These are phyloP conservation scores for Chloroceryle amazona DNA, from an alignment of 2,797 vertebrate genomes.

Conservation along the genomic window DNA sequence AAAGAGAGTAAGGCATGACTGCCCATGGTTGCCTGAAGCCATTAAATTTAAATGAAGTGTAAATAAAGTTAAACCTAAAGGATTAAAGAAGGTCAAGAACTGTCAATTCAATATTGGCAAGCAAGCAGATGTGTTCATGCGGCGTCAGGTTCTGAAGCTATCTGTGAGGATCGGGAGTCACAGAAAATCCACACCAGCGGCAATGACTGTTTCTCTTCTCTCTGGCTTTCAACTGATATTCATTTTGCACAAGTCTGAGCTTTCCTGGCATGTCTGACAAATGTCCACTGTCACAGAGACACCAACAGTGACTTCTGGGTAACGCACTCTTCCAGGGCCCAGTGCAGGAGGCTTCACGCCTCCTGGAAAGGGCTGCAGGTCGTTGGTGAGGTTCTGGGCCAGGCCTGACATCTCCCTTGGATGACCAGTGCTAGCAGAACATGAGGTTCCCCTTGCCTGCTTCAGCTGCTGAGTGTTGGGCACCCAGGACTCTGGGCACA, in stretches of 20 bases:
- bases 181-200: background rate
- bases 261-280: constrained; percentile 21
- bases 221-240: constrained; percentile 35
- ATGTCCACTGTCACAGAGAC: background rate
- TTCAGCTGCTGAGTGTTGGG: background rate
- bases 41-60: constrained; percentile 69
- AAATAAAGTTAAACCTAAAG: constrained; percentile 75
- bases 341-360: background rate
- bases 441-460: background rate
- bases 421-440: background rate
- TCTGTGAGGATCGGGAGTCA: constrained; percentile 5
- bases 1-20: constrained; percentile 37
- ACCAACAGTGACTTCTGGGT: background rate
- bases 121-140: constrained; percentile 3
- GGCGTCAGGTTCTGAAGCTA: constrained; percentile 42
- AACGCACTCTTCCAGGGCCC: background rate
- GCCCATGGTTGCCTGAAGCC: constrained; percentile 45
- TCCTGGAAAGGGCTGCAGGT: background rate
- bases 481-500: background rate
- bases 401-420: background rate
- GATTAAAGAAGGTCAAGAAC: constrained; percentile 72
- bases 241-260: background rate
- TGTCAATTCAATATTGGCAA: constrained; percentile 47
- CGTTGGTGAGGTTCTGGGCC: rapidly evolving
- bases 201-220: constrained; percentile 6